These are phyloP conservation scores for Lysiphlebus fabarum DNA, from an alignment of 1,140 invertebrate species.

Conservation along the genomic window DNA sequence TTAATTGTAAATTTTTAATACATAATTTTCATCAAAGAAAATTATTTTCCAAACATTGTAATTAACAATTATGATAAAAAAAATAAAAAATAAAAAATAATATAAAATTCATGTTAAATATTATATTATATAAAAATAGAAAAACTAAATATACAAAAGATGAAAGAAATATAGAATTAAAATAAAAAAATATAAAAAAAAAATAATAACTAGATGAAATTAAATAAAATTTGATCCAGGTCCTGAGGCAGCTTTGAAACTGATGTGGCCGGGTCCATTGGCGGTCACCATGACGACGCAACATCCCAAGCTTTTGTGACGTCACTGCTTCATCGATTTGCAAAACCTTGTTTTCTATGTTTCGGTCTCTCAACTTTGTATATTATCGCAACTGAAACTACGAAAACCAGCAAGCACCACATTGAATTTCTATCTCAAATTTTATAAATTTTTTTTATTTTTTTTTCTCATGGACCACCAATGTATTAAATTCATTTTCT, in stretches of 20 bases:
- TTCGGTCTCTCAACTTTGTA: neutral
- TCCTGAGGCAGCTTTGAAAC: constrained; percentile 32
- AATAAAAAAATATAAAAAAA: neutral
- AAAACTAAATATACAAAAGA: constrained; percentile 10
- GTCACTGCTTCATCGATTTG: constrained; percentile 56
- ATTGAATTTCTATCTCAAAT: neutral
- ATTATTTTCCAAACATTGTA: too few relatives aligned
- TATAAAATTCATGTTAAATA: too few relatives aligned
- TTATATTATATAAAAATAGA: too few relatives aligned
- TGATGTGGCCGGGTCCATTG: constrained; percentile 46
- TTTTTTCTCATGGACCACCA: neutral
- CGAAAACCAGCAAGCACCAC: neutral
- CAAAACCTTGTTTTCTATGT: constrained; percentile 21
- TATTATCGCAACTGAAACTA: constrained; percentile 1
- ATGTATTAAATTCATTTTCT: constrained; percentile 11
- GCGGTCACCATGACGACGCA: constrained; percentile 55
- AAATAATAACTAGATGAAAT: constrained; percentile 32
- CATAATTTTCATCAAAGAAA: too few relatives aligned
- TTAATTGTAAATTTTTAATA: too few relatives aligned
- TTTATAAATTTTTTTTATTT: neutral
- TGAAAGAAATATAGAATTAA: constrained; percentile 4
- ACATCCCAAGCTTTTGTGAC: constrained; percentile 51
- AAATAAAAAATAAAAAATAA: too few relatives aligned
- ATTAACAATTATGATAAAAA: too few relatives aligned
- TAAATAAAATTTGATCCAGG: constrained; percentile 55